Conservation (phyloP, 2,888 invertebrate species). For the Drosophila anomelani region DNA sequence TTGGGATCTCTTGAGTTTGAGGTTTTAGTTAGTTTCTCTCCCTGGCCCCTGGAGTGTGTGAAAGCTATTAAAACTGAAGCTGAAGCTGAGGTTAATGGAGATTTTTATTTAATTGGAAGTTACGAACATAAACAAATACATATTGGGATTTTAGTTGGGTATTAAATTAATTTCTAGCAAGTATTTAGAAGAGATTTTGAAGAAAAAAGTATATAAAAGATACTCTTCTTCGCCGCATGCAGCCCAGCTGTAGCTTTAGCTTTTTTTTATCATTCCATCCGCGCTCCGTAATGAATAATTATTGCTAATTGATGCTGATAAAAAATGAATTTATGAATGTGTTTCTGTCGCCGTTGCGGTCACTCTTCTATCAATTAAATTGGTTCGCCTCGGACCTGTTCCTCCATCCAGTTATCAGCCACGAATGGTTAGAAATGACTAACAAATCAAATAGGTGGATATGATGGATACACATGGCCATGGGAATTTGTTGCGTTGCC, state of each 20-base stretch:
- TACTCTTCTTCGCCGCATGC: neutral
- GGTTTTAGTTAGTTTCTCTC: conserved; percentile 30
- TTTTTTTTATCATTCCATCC: conserved; percentile 18
- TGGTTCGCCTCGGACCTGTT: conserved; percentile 39
- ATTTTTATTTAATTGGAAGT: conserved; percentile 9
- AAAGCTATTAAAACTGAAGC: conserved; percentile 66
- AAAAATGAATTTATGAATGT: conserved; percentile 76
- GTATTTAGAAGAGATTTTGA: neutral
- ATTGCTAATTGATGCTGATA: conserved; percentile 80
- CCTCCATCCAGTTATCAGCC: conserved; percentile 43
- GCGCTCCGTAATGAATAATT: conserved; percentile 71
- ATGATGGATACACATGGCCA: conserved; percentile 1
- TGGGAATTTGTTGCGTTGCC: conserved; percentile 22
- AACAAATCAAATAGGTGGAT: conserved; percentile 12
- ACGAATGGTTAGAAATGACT: conserved; percentile 8
- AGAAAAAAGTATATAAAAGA: too few species aligned
- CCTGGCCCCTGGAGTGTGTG: conserved; percentile 67
- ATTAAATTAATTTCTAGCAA: too few species aligned
- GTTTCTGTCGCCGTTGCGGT: conserved; percentile 46
- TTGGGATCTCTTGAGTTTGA: conserved; percentile 1
- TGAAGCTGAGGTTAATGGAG: neutral
- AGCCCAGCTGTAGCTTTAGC: neutral
- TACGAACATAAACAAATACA: neutral
- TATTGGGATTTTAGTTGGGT: neutral
- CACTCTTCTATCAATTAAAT: conserved; percentile 74